Base-by-base conservation (phyloP, 2,888 invertebrate species). In the Acanthococcus lagerstroemiae region DNA sequence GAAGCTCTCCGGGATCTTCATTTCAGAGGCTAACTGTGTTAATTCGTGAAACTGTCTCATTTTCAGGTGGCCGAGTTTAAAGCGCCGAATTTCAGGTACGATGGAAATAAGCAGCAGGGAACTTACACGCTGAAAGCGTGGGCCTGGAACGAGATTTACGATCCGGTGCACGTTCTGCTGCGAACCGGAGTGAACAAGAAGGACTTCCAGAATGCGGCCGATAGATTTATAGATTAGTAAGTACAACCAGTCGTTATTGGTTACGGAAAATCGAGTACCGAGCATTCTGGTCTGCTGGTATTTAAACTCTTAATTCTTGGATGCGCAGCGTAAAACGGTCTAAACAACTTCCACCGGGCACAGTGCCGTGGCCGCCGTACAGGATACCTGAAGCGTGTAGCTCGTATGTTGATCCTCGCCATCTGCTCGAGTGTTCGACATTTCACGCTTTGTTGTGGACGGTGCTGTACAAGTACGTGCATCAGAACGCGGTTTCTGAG, bases 181-280 rank as follows among this genome's bases (percentile, higher is more conserved):
- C 81, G 96, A 70, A 92, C 94, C 24, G 37, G 37, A 3, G 91
- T 95, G 6, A 94, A 95, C 77, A 79, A 93, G 56, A 81, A 90
- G 69, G 95, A 97, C 76, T 95, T 93, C 77, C 95, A 96, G 77
- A 86, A 87, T 7, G 90, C 95, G n/a, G 86, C 95, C 85, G 95
- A 96, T 77, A 81, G 95, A 90, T 92, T 67, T n/a, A 66, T 58
- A 12, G 24, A 55, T 22, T 67, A 46, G 68, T 67, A 67, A 17
- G 67, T 66, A 1, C 4, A 52, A 19, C 1, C 22, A n/a, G 17
- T n/a, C n/a, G n/a, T n/a, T n/a, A n/a, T n/a, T n/a, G n/a, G n/a
- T n/a, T n/a, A n/a, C n/a, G n/a, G n/a, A n/a, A n/a, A n/a, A n/a
- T 81, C 55, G 82, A 83, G 1, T 82, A 83, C 73, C n/a, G n/a